Base-by-base conservation (phyloP, 2,888 invertebrate species). In the Trissolcus brochymenae region DNA sequence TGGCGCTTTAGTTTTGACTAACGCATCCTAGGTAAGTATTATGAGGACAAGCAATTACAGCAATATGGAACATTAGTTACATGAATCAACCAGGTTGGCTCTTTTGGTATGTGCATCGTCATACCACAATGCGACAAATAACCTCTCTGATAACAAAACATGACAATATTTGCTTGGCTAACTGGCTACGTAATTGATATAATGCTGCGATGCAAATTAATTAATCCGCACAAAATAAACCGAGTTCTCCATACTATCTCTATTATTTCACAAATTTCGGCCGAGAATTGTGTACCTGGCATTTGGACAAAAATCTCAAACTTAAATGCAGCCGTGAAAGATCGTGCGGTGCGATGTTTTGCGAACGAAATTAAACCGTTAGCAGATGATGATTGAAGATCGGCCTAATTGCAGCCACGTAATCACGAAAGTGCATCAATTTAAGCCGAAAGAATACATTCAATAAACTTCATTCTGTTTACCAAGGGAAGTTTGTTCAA, bases 11-110 rank as follows among this genome's bases (percentile, higher is more conserved):
- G 61, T 71, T 76, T 65, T 61, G 57, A 65, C 66, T 56, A 70
- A 67, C 62, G 49, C 56, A 67, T 67, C 62, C 57, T 49, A 71
- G 25, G 56, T 76, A 71, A 76, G 76, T 76, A 72, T 68, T 72
- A 72, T 60, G 62, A 55, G 76, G 68, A 72, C 72, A 55, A 29
- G 67, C 76, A 77, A 77, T 72, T 77, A 72, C 54, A 77, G 67
- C 67, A 72, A 77, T 72, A 72, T 57, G 67, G 72, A 60, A 62
- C 67, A 68, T 77, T 77, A 72, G 76, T 72, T 77, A 64, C 72
- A 68, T 77, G 72, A 77, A 72, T 77, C 72, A 77, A 71, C 66
- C 71, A 57, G 66, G 67, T 68, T 77, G 54, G 35, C 76, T 72
- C 72, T 77, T 77, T 62, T 72, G 72, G 76, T 60, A 72, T 56